Evolutionary conservation across 1,140 invertebrate species (phyloP), one percentile per base, ranked within the genome.

Genomic region (Oreohelix idahoensis): DNA sequence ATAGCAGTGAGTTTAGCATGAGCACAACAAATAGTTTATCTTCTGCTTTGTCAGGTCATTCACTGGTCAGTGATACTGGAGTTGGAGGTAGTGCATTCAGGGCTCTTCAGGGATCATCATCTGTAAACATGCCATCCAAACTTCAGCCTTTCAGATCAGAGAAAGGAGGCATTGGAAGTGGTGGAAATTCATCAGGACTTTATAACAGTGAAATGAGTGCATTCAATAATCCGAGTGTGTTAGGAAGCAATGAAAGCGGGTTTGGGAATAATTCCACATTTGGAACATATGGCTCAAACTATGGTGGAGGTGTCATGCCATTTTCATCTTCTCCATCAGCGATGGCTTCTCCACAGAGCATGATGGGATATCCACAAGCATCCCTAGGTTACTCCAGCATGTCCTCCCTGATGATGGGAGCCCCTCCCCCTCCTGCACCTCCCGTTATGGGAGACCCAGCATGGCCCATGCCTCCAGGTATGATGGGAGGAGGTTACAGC

Each of bases 311-410:
- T 23, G 38, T 49, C 23, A n/a, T 49, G n/a, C 75, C 82, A 35
- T 66, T 70, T n/a, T 75, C 75, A 51, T 71, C 66, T 35, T 63
- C 71, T 11, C 51, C 66, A 49, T 45, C 74, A 15, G 71, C 71
- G 49, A 51, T 77, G 58, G 17, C 53, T 29, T 23, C 63, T 11
- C 76, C 42, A 39, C 66, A 71, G 42, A 23, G 11, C 79, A 82
- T 75, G 71, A 74, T 82, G 80, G 71, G 80, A 36, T 82, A 82
- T 71, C 51, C 80, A 35, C 80, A 82, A 39, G 20, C 66, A 20
- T 5, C 70, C 2, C 69, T 82, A 5, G 71, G 49, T 38, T 82
- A 82, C 63, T 71, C 80, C 13, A 39, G 80, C 36, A 75, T 82
- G 80, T 82, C 80, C 10, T 42, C 80, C 23, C 45, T 82, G 70